Conservation (phyloP, 2,797 vertebrate genomes). For the Taeniopygia guttata region DNA sequence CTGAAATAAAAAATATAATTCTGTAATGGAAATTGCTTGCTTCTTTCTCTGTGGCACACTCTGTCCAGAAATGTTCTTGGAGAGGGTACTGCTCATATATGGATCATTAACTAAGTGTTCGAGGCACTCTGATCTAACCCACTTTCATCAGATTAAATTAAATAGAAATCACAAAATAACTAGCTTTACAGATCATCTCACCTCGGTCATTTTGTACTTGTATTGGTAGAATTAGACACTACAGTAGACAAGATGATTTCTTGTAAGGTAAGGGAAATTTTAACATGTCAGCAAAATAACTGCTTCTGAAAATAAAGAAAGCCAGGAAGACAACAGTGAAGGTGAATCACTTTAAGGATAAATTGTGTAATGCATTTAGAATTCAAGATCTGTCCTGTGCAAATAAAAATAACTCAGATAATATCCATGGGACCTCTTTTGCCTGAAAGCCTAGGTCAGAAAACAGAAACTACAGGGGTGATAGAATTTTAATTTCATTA, state of each 20-base stretch:
- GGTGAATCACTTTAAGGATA: background rate
- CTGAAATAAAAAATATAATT: background rate
- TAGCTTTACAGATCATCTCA: background rate
- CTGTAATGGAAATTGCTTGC: background rate
- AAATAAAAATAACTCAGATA: background rate
- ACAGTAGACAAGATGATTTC: background rate
- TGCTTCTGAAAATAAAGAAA: background rate
- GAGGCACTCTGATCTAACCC: background rate
- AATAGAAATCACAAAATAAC: slow-evolving; percentile 13
- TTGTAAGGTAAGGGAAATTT: background rate
- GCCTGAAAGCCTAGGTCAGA: background rate
- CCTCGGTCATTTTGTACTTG: background rate
- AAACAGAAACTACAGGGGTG: background rate
- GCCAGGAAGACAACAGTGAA: background rate
- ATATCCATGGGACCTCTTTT: background rate
- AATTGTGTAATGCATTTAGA: background rate
- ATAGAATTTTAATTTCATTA: background rate
- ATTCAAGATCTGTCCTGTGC: background rate
- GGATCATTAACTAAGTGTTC: background rate
- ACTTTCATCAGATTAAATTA: background rate
- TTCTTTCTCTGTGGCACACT: background rate
- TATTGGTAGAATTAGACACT: background rate
- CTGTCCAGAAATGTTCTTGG: background rate
- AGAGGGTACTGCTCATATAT: background rate
- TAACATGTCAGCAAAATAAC: background rate